Evolutionary conservation across 2,888 invertebrate species (phyloP).

Genomic region (Nasonovia ribisnigri): DNA sequence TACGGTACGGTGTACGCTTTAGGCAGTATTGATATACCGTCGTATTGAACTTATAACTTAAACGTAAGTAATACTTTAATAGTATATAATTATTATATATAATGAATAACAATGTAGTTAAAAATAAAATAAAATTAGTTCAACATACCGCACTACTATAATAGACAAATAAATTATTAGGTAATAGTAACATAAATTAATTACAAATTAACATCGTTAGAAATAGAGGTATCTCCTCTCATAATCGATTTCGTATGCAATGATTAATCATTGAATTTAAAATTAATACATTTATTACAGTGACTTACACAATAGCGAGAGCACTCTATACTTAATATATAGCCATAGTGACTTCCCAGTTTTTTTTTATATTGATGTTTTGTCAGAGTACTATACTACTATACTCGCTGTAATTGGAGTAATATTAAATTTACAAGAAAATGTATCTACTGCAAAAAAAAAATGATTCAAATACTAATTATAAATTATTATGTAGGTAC

Average conservation of each 20-base stretch:
- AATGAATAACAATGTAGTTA: not conserved
- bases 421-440: not conserved
- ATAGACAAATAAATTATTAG: not conserved
- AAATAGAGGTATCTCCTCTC: no score
- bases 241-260: not conserved
- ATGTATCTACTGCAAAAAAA: no score
- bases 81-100: not conserved
- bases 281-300: not conserved
- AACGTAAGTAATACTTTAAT: not conserved
- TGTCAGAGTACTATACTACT: not conserved
- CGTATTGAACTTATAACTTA: not conserved
- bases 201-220: not conserved
- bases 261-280: not conserved
- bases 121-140: not conserved
- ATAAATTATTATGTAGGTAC: no score
- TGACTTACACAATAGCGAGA: not conserved
- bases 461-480: no score
- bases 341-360: not conserved
- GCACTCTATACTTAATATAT: not conserved
- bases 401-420: not conserved
- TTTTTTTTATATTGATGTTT: not conserved
- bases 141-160: not conserved
- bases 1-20: not conserved
- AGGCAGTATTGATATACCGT: not conserved
- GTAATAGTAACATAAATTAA: not conserved